Evolutionary conservation across 2,797 vertebrate genomes (phyloP), one percentile per base, ranked within the genome.

Genomic region (Artibeus jamaicensis): DNA sequence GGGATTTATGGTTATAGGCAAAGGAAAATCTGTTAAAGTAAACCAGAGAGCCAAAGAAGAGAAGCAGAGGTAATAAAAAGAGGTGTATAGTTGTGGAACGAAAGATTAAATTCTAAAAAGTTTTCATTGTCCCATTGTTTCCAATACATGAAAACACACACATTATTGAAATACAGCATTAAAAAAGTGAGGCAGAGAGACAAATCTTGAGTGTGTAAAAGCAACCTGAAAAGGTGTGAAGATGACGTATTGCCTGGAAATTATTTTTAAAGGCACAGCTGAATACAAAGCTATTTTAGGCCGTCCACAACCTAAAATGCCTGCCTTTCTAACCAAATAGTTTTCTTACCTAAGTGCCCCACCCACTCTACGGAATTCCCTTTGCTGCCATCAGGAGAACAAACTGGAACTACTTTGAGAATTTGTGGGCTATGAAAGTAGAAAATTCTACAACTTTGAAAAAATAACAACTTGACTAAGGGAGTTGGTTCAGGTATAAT

Each of bases 291-390:
- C 84, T 76, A 48, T 90, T 95, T 90, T 70, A 87, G 39, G 26
- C 71, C 39, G 18, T 53, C 26, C 26, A 12, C 26, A 65, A 59
- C 42, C 74, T 84, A 14, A 70, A 81, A 77, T 42, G 10, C 50
- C 67, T 85, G n/a, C 71, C 67, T 96, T 91, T 65, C 67, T 94
- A 77, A 86, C 50, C 87, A 93, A 95, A 73, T 93, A 2, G 39
- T 48, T 94, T 93, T 95, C 88, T 95, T 96, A 57, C 2, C 2
- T 92, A 95, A 95, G 46, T 55, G 48, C 37, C 78, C 65, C 29
- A 34, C 82, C 90, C 92, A 62, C 34, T 92, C 62, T 21, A 37
- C 73, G 50, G 29, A 86, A 95, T 93, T 94, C 85, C 79, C 88
- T 95, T 55, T 79, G 67, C 39, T 79, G 48, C 73, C 86, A 50